A percentile compares a stretch with the other conserved stretches of the same genome.
phyloP scores from a whole-genome alignment of 2,888 invertebrate species.

The Pasiphila rectangulata region DNA sequence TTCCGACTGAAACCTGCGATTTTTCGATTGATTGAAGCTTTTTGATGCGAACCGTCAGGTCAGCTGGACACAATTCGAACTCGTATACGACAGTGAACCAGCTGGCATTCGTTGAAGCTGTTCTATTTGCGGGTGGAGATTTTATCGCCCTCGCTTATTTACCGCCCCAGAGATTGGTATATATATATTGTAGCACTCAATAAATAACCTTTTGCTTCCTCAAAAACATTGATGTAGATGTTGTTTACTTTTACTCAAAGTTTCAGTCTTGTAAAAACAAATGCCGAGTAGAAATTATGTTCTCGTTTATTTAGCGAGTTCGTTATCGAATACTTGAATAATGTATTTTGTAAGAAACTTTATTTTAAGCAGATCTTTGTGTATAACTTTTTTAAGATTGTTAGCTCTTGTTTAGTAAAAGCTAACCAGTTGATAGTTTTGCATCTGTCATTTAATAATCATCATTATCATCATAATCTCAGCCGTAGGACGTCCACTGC shows the following conservation, averaged over 20 bases:
- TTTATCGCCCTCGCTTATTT: constrained; percentile 11
- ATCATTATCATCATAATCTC: too few relatives aligned
- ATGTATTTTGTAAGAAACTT: constrained; percentile 6
- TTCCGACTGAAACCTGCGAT: too few relatives aligned
- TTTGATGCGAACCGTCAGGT: not conserved
- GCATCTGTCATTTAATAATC: too few relatives aligned
- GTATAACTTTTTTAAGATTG: too few relatives aligned
- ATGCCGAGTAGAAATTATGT: not conserved
- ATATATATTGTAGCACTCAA: constrained; percentile 16
- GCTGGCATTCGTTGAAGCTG: not conserved
- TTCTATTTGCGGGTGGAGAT: not conserved
- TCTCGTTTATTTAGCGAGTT: constrained; percentile 12
- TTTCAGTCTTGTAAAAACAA: constrained; percentile 4
- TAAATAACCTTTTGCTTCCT: constrained; percentile 18
- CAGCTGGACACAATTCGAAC: not conserved
- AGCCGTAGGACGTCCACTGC: too few relatives aligned
- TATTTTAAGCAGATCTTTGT: too few relatives aligned
- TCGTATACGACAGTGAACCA: not conserved
- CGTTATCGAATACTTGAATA: not conserved
- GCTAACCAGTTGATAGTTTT: too few relatives aligned
- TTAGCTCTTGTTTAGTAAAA: too few relatives aligned
- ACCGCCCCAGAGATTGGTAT: constrained; percentile 13
- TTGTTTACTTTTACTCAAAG: constrained; percentile 20
- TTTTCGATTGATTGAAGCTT: too few relatives aligned
- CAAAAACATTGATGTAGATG: constrained; percentile 13